Conservation (phyloP, 2,797 vertebrate species). For the Darevskia nairensis region DNA sequence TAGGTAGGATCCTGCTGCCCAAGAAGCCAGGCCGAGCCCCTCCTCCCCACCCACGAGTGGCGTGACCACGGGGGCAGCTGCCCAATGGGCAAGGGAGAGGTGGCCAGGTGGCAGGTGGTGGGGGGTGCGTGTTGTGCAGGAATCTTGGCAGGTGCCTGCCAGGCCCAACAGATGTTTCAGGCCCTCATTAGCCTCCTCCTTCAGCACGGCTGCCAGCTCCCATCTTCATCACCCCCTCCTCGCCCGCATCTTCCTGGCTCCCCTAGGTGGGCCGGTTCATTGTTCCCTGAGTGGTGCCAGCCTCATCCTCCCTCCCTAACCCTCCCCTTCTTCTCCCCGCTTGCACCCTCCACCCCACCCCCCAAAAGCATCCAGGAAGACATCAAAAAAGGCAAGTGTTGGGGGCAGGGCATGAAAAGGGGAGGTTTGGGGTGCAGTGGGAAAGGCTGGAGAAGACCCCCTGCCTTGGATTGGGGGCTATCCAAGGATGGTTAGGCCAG, state of each 20-base stretch:
- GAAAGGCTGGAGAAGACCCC: neutral
- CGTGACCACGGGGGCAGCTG: neutral
- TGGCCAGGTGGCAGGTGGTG: neutral
- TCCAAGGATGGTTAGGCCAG: no score
- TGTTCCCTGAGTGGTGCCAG: neutral
- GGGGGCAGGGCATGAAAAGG: neutral
- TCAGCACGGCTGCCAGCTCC: constrained; percentile 21
- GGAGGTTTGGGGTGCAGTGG: neutral
- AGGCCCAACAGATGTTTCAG: constrained; percentile 31
- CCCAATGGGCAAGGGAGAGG: neutral
- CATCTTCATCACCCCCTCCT: neutral
- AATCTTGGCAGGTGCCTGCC: constrained; percentile 20
- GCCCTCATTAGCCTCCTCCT: constrained; percentile 16
- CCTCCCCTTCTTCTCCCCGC: neutral
- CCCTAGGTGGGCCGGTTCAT: neutral
- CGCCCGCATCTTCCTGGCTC: neutral
- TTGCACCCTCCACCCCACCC: no score
- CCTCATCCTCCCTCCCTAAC: neutral
- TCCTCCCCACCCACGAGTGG: neutral
- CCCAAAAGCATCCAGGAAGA: neutral
- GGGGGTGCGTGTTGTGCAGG: neutral
- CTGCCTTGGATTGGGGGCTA: neutral
- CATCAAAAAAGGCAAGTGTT: neutral
- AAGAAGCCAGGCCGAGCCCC: neutral
- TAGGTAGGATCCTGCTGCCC: neutral